These are phyloP conservation scores for Netelia fuscicornis DNA, from an alignment of 2,888 invertebrate genomes.

Conservation along the genomic window DNA sequence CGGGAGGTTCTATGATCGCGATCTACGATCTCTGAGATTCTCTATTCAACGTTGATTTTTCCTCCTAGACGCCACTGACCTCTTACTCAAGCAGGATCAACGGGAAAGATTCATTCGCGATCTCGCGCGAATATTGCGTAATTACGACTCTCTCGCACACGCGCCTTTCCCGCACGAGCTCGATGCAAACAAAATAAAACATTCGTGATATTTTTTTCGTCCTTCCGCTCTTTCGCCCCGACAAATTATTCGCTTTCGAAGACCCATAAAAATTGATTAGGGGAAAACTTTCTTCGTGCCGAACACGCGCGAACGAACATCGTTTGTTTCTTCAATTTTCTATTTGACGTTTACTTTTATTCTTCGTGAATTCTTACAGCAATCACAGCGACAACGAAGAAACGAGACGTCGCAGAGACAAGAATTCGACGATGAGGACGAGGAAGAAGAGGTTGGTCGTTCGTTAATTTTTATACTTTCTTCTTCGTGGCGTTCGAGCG, in stretches of 20 bases:
- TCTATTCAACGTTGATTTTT: slow-evolving; percentile 12
- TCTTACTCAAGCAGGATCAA: slow-evolving; percentile 71
- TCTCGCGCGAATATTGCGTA: slow-evolving; percentile 48
- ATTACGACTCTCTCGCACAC: slow-evolving; percentile 23
- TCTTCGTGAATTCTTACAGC: slow-evolving; percentile 36
- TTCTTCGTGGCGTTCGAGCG: background rate
- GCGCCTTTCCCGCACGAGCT: slow-evolving; percentile 47
- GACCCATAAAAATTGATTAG: slow-evolving; percentile 47
- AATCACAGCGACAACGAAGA: slow-evolving; percentile 53
- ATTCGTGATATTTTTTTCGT: slow-evolving; percentile 61
- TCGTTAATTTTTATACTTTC: slow-evolving; percentile 27
- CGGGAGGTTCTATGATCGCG: no score
- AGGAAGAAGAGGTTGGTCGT: slow-evolving; percentile 63
- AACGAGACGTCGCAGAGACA: slow-evolving; percentile 72
- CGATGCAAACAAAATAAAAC: slow-evolving; percentile 60
- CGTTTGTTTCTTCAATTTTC: background rate
- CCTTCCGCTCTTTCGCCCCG: background rate
- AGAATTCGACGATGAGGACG: slow-evolving; percentile 72
- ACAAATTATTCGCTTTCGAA: slow-evolving; percentile 57
- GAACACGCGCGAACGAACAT: slow-evolving; percentile 7
- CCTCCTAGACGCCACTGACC: slow-evolving; percentile 66
- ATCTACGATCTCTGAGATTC: background rate
- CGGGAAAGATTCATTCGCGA: slow-evolving; percentile 63
- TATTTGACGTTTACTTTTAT: slow-evolving; percentile 6
- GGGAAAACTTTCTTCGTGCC: slow-evolving; percentile 50